Percentiles rank a stretch among this genome's conserved stretches.
Conservation (phyloP, 2,888 invertebrate genomes). For the Xiphydria camelus region DNA sequence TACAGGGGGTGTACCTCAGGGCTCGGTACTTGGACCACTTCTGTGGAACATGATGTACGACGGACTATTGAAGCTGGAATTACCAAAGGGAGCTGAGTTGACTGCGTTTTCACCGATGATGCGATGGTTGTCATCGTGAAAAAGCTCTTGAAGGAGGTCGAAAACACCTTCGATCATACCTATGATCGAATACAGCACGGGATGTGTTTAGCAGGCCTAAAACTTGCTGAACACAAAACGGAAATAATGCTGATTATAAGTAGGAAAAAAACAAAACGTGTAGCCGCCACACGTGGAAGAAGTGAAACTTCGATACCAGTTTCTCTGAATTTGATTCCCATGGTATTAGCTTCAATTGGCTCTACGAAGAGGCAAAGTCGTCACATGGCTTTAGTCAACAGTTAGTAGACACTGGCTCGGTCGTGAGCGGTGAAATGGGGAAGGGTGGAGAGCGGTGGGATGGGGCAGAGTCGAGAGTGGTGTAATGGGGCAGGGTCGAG, state of each 20-base stretch:
- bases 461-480: too few species aligned
- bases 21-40: constrained; percentile 19
- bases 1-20: constrained; percentile 22
- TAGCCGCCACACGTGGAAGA: too few species aligned
- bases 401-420: too few species aligned
- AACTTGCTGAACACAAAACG: constrained; percentile 13
- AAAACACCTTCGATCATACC: not conserved
- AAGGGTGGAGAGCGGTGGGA: too few species aligned
- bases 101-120: constrained; percentile 17
- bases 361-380: too few species aligned
- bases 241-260: constrained; percentile 8
- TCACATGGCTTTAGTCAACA: too few species aligned
- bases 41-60: constrained; percentile 18
- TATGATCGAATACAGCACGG: not conserved
- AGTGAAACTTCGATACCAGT: too few species aligned
- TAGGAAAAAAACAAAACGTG: too few species aligned
- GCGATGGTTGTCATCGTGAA: constrained; percentile 17
- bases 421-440: too few species aligned
- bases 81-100: constrained; percentile 10
- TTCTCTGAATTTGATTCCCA: too few species aligned
- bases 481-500: too few species aligned
- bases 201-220: not conserved
- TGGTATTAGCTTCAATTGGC: too few species aligned
- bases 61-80: not conserved
- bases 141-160: not conserved